Percentiles rank a stretch among this genome's conserved stretches.
Evolutionary conservation across 1,140 invertebrate species (phyloP).

Genomic region (Ptiloglossa arizonensis): DNA sequence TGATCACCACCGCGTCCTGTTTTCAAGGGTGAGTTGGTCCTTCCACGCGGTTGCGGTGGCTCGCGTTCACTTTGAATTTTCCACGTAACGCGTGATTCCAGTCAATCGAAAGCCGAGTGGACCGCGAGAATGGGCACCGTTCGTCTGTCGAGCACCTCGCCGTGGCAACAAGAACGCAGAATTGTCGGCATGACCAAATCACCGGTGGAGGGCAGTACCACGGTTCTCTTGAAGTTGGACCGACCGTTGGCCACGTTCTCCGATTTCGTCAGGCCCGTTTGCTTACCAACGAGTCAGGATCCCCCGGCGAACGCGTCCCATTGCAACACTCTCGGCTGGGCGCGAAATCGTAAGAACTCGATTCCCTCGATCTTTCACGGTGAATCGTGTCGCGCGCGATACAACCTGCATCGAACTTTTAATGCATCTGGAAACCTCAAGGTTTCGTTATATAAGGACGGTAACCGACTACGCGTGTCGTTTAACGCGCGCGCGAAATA

Average conservation of each 20-base stretch:
- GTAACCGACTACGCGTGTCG: conserved; percentile 1
- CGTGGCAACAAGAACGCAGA: conserved; percentile 93
- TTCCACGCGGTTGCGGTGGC: not conserved
- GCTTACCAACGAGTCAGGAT: conserved; percentile 83
- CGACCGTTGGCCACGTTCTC: conserved; percentile 87
- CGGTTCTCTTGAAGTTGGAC: conserved; percentile 91
- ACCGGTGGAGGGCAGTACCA: conserved; percentile 92
- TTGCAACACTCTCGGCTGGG: conserved; percentile 93
- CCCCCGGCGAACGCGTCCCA: conserved; percentile 78
- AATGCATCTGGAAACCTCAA: not conserved
- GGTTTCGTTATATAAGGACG: conserved; percentile 10
- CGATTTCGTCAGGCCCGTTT: conserved; percentile 92
- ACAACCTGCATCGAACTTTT: not conserved
- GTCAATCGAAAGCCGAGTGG: conserved; percentile 93
- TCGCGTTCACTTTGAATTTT: not conserved
- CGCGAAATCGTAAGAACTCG: conserved; percentile 84
- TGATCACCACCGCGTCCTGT: conserved; percentile 93
- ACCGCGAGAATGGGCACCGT: conserved; percentile 89
- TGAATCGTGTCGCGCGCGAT: not conserved
- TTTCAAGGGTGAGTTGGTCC: conserved; percentile 90
- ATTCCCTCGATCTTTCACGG: not conserved
- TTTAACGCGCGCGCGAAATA: not conserved
- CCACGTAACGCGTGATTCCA: conserved; percentile 72
- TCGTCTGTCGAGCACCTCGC: conserved; percentile 88
- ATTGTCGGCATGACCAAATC: conserved; percentile 95